Conservation (phyloP, 2,113 vertebrate species). For the Sphaerodactylus townsendi region DNA sequence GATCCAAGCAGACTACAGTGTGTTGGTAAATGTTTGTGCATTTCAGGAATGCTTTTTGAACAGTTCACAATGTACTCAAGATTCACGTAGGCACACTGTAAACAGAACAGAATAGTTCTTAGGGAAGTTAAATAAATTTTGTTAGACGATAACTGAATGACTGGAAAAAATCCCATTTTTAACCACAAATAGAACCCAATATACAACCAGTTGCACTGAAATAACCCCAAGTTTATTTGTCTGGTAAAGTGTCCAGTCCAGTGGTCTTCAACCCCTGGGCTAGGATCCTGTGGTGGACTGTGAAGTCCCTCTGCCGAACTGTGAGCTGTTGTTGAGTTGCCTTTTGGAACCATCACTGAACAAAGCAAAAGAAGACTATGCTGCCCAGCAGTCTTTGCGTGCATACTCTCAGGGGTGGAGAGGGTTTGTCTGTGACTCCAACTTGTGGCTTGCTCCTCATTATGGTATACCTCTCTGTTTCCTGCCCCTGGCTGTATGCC, state of each 20-base stretch:
- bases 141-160: not conserved
- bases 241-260: not conserved
- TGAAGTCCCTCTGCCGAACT: no score
- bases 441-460: no score
- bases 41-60: constrained; percentile 71
- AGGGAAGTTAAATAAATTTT: not conserved
- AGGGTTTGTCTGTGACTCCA: no score
- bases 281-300: no score
- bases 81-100: constrained; percentile 46
- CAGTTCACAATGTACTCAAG: constrained; percentile 50
- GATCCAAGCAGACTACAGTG: constrained; percentile 56
- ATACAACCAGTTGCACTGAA: not conserved
- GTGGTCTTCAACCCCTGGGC: no score
- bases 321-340: no score
- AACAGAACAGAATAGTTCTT: not conserved
- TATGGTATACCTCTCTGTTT: no score
- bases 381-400: no score
- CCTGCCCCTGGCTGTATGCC: no score
- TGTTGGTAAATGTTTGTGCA: constrained; percentile 67
- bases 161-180: not conserved
- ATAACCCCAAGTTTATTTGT: not conserved
- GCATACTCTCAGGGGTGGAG: no score
- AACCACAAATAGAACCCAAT: not conserved
- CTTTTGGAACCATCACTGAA: no score
- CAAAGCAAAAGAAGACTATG: no score